A percentile compares a stretch with the other conserved stretches of the same genome.
phyloP scores from a whole-genome alignment of 1,140 invertebrate genomes.

The Bombus polaris region DNA sequence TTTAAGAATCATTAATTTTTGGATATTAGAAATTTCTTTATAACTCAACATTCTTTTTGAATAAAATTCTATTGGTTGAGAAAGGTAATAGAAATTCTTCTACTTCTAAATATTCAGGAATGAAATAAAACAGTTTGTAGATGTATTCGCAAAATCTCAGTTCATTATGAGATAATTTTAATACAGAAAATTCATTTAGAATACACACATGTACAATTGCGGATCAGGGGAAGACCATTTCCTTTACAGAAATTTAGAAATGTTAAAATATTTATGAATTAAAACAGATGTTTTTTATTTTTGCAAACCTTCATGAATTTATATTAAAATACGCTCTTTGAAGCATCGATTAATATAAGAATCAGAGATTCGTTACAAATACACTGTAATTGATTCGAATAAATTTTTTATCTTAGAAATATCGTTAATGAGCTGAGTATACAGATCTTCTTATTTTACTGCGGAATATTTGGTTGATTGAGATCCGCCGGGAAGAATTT shows the following conservation, averaged over 20 bases:
- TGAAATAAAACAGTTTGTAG: neutral
- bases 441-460: neutral
- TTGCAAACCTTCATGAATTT: too few species aligned
- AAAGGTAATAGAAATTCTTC: neutral
- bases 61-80: neutral
- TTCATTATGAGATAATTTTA: neutral
- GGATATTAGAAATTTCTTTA: too few species aligned
- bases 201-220: neutral
- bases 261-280: too few species aligned
- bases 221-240: too few species aligned
- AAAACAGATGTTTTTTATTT: too few species aligned
- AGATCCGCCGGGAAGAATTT: neutral
- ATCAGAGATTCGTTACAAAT: neutral
- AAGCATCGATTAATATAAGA: neutral
- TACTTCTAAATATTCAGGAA: neutral
- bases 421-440: neutral
- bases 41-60: neutral
- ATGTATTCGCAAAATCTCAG: neutral
- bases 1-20: too few species aligned
- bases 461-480: neutral
- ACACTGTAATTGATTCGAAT: neutral
- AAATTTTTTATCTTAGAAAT: neutral
- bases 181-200: neutral
- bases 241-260: too few species aligned
- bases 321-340: too few species aligned